Evolutionary conservation across 1,140 invertebrate species (phyloP).

Genomic region (Trachymyrmex cornetzi): DNA sequence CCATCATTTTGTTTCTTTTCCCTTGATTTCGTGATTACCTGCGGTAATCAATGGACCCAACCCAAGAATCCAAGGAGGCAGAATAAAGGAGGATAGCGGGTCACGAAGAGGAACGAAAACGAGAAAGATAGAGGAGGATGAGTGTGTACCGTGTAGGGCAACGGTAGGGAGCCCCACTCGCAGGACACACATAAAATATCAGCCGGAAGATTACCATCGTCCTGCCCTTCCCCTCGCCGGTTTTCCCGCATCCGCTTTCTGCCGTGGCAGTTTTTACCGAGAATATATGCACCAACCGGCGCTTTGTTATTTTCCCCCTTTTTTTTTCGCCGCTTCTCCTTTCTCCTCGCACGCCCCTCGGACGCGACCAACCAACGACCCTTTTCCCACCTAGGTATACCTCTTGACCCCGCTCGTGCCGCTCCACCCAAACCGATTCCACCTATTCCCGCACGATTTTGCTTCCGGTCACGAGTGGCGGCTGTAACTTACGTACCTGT

Average conservation of each 20-base stretch:
- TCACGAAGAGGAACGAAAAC: slow-evolving; percentile 45
- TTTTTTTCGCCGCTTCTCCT: slow-evolving; percentile 71
- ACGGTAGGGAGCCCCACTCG: slow-evolving; percentile 64
- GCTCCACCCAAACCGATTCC: slow-evolving; percentile 34
- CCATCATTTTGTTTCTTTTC: slow-evolving; percentile 6
- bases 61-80: slow-evolving; percentile 26
- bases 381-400: slow-evolving; percentile 58
- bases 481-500: slow-evolving; percentile 11
- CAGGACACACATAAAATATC: slow-evolving; percentile 80
- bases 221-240: slow-evolving; percentile 63
- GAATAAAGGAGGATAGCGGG: slow-evolving; percentile 31
- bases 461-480: slow-evolving; percentile 52
- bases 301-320: slow-evolving; percentile 78
- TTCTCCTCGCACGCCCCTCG: slow-evolving; percentile 41
- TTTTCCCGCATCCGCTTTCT: slow-evolving; percentile 76
- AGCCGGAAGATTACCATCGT: slow-evolving; percentile 80
- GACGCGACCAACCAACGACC: slow-evolving; percentile 60
- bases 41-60: slow-evolving; percentile 49
- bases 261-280: slow-evolving; percentile 76
- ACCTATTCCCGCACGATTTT: slow-evolving; percentile 42
- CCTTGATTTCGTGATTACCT: slow-evolving; percentile 30
- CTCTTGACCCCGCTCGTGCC: slow-evolving; percentile 29
- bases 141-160: slow-evolving; percentile 47
- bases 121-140: slow-evolving; percentile 44
- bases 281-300: slow-evolving; percentile 79